These are phyloP conservation scores for Oophaga pumilio DNA, from an alignment of 2,113 vertebrate genomes.

Conservation along the genomic window DNA sequence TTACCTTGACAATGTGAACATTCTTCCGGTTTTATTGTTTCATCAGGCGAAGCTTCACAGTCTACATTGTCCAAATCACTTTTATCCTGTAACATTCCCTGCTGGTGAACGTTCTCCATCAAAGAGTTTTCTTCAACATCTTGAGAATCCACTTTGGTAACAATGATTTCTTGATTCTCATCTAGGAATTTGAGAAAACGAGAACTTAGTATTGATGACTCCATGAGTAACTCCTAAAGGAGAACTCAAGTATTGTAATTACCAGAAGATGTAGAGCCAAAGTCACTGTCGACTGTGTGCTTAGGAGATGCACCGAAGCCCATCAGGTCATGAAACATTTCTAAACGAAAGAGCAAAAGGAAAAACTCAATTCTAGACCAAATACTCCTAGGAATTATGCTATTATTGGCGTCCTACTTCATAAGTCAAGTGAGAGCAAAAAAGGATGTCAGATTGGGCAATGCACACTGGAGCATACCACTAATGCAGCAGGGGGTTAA, in stretches of 20 bases:
- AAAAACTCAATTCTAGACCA: not conserved
- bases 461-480: too few species aligned
- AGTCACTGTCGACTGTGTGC: not conserved
- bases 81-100: not conserved
- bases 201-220: not conserved
- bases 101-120: not conserved
- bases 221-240: not conserved
- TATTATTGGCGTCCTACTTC: too few species aligned
- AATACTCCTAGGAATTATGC: too few species aligned
- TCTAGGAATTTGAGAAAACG: not conserved
- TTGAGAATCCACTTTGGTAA: not conserved
- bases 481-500: too few species aligned
- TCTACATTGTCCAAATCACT: not conserved
- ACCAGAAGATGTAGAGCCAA: constrained; percentile 19
- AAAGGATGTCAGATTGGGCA: too few species aligned
- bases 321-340: constrained; percentile 21
- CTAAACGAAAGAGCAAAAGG: not conserved
- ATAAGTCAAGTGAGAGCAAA: too few species aligned
- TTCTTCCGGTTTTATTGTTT: not conserved
- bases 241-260: not conserved
- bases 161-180: constrained; percentile 17
- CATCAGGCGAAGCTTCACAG: not conserved
- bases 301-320: not conserved
- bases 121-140: not conserved
- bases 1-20: not conserved